phyloP scores from a whole-genome alignment of 2,113 vertebrate species.

The Symphodus melops region DNA sequence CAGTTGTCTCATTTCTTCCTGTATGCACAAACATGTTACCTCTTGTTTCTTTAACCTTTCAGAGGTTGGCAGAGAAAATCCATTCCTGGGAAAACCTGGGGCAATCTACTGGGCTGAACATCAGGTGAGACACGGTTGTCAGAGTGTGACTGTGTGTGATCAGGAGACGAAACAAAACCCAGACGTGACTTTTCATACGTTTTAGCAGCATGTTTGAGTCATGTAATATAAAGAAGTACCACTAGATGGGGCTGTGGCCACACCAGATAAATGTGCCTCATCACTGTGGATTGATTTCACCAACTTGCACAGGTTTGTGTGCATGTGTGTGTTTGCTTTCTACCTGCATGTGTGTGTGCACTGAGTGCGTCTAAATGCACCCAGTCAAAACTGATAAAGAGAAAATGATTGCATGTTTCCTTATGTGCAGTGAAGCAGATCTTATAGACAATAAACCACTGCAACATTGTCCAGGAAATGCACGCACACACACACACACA shows the following conservation, averaged over 20 bases:
- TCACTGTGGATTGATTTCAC: conserved; percentile 40
- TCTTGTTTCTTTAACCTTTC: conserved; percentile 16
- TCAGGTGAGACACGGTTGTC: conserved; percentile 82
- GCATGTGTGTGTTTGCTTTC: conserved; percentile 16
- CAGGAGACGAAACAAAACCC: neutral
- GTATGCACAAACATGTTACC: neutral
- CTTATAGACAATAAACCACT: conserved; percentile 54
- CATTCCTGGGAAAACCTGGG: conserved; percentile 92
- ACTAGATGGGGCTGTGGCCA: conserved; percentile 63
- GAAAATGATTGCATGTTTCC: conserved; percentile 67
- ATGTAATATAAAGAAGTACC: conserved; percentile 18
- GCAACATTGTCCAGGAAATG: conserved; percentile 8
- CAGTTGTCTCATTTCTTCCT: neutral
- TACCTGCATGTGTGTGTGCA: conserved; percentile 29
- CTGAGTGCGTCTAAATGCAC: conserved; percentile 44
- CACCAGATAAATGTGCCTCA: conserved; percentile 29
- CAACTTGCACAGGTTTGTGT: neutral
- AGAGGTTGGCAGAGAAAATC: conserved; percentile 89
- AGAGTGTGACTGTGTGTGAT: neutral
- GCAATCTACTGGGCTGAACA: conserved; percentile 89
- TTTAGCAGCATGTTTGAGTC: neutral
- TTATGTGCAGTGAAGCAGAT: conserved; percentile 49
- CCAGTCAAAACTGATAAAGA: conserved; percentile 59
- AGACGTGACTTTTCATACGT: neutral
- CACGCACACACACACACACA: conserved; percentile 2